Conservation (phyloP, 2,797 vertebrate species). For the Rhyacichthys aspro region DNA sequence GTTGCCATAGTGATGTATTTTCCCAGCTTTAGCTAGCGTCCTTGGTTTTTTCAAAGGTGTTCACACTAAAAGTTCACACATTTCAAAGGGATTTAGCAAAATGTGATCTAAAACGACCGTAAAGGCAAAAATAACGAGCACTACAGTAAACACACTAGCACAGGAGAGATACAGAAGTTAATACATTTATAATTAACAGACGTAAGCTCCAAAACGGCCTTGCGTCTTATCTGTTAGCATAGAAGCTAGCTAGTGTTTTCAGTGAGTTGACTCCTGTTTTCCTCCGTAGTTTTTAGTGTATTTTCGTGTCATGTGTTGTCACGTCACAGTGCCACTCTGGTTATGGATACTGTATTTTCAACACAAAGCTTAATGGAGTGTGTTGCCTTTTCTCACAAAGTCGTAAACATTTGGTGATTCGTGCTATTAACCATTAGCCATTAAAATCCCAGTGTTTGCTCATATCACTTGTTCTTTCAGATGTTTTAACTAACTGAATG, state of each 20-base stretch:
- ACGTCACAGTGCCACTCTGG: constrained; percentile 41
- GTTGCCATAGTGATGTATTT: constrained; percentile 47
- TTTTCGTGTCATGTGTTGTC: constrained; percentile 58
- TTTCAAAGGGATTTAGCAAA: constrained; percentile 53
- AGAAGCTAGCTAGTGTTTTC: constrained; percentile 33
- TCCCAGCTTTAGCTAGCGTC: constrained; percentile 34
- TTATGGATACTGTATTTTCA: constrained; percentile 53
- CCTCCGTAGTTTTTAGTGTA: constrained; percentile 49
- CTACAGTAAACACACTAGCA: constrained; percentile 21
- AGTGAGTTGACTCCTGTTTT: constrained; percentile 29
- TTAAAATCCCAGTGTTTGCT: constrained; percentile 55
- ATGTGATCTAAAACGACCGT: constrained; percentile 8
- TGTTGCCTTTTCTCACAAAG: constrained; percentile 48
- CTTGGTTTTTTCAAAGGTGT: constrained; percentile 25
- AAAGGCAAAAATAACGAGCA: constrained; percentile 23
- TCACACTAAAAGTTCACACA: constrained; percentile 18
- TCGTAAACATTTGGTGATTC: constrained; percentile 58
- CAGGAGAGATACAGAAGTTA: constrained; percentile 14
- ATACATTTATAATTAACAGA: constrained; percentile 23
- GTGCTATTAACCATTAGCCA: constrained; percentile 42
- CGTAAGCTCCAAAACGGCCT: constrained; percentile 33
- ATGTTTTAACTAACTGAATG: constrained; percentile 74
- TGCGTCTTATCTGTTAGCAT: constrained; percentile 33
- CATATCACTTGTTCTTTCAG: constrained; percentile 57
- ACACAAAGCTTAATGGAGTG: constrained; percentile 53